Base-by-base conservation (phyloP, 2,888 invertebrate species). In the Trichogramma evanescens region DNA sequence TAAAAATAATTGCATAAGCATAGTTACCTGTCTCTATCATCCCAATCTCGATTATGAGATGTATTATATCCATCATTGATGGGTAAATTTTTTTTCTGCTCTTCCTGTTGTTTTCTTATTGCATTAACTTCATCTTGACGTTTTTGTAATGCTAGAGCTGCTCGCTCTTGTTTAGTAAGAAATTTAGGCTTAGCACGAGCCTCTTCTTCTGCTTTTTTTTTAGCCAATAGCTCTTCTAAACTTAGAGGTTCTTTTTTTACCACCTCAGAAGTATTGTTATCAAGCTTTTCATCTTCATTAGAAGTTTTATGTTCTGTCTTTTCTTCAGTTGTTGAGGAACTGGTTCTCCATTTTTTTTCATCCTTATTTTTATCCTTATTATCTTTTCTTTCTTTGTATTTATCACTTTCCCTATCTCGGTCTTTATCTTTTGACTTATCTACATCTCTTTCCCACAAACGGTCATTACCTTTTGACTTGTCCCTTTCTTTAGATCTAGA, bases 161-260 rank as follows among this genome's bases (percentile, higher is more conserved):
- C 93, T 70, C 99, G 83, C 76, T 99, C 94, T 76, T 96, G 96
- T 81, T 97, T 98, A 0, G 95, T 93, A 45, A 99, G 80, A 76
- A 99, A 99, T 42, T 95, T 94, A 0, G 99, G 99, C 82, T 97
- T 98, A 69, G 95, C 93, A 56, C 92, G 84, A 1, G 93, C 95
- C 71, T 90, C 91, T 71, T 91, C 92, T 76, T 97, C 95, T 74
- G 96, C 96, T 0, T 93, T 93, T 74, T 96, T 96, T 78, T 95
- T 96, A 0, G 93, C 90, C 53, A 99, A 80, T 48, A 99, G 78
- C 76, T 99, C 97, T 76, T 99, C 99, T 59, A 99, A 80, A 5
- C 98, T 98, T 10, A 98, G 80, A 0, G 99, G 99, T 74, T 97
- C 96, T 54, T 83, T 86, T 69, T 87, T 87, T 0, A 66, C 50